Conservation (phyloP, 1,140 invertebrate genomes). For the Galleria mellonella region DNA sequence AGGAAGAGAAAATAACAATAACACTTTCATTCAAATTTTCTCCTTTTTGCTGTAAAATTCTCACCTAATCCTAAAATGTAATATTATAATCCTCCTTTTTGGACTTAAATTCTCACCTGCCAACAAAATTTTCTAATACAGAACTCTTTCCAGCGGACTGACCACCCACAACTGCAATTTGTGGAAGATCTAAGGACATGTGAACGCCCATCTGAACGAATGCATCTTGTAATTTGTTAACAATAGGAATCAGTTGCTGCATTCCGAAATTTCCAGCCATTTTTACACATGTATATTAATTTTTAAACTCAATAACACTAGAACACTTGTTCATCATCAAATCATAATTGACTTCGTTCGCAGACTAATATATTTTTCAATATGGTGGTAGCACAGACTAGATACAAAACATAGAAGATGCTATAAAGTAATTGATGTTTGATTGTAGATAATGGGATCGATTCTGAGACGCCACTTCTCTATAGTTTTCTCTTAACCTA, state of each 20-base stretch:
- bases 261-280: conserved; percentile 89
- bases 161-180: conserved; percentile 98
- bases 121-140: conserved; percentile 98
- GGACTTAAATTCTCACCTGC: conserved; percentile 96
- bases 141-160: conserved; percentile 99
- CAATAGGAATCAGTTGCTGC: conserved; percentile 97
- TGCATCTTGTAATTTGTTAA: conserved; percentile 98
- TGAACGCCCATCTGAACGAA: conserved; percentile 97
- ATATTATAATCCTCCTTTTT: conserved; percentile 1
- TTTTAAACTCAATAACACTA: conserved; percentile 54
- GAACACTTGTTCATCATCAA: conserved; percentile 55
- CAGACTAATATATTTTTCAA: conserved; percentile 70
- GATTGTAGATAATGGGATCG: too few species aligned
- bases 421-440: too few species aligned
- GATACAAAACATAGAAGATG: too few species aligned
- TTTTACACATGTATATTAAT: conserved; percentile 59
- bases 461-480: too few species aligned
- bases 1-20: too few species aligned
- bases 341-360: conserved; percentile 48
- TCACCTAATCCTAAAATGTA: conserved; percentile 86
- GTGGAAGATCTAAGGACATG: conserved; percentile 97
- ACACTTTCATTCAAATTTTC: too few species aligned
- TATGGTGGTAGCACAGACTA: conserved; percentile 68
- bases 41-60: too few species aligned
- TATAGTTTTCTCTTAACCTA: too few species aligned